phyloP scores from a whole-genome alignment of 2,888 invertebrate species.

The Sphaeridia pumilis region DNA sequence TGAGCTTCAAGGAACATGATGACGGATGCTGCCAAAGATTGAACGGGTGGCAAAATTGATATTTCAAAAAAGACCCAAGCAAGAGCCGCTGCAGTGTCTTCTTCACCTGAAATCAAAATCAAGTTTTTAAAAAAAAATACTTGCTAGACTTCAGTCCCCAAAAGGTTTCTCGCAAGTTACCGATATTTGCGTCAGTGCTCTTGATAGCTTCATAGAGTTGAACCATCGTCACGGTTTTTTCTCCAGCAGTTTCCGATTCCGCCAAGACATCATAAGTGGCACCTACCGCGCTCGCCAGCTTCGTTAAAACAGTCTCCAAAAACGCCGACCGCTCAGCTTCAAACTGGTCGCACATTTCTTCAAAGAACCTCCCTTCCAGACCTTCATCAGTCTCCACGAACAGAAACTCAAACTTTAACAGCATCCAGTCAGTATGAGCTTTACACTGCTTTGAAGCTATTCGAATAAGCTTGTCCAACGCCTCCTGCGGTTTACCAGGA shows the following conservation, averaged over 20 bases:
- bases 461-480: conserved; percentile 5
- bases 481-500: conserved; percentile 10
- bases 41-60: conserved; percentile 13
- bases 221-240: conserved; percentile 16
- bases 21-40: neutral
- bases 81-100: conserved; percentile 7
- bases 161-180: conserved; percentile 5
- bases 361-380: conserved; percentile 12
- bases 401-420: conserved; percentile 7
- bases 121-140: neutral
- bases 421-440: conserved; percentile 13
- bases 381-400: conserved; percentile 18
- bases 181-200: conserved; percentile 7
- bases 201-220: conserved; percentile 9
- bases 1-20: conserved; percentile 4
- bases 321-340: conserved; percentile 10
- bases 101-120: conserved; percentile 2
- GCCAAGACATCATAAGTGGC: conserved; percentile 3
- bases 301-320: conserved; percentile 10
- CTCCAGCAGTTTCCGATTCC: conserved; percentile 16
- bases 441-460: conserved; percentile 14
- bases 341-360: conserved; percentile 15
- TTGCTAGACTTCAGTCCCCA: neutral
- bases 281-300: conserved; percentile 8
- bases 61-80: conserved; percentile 14